A percentile compares a stretch with the other conserved stretches of the same genome.
Conservation (phyloP, 1,140 invertebrate genomes). For the Zaprionus kolodkinae region DNA sequence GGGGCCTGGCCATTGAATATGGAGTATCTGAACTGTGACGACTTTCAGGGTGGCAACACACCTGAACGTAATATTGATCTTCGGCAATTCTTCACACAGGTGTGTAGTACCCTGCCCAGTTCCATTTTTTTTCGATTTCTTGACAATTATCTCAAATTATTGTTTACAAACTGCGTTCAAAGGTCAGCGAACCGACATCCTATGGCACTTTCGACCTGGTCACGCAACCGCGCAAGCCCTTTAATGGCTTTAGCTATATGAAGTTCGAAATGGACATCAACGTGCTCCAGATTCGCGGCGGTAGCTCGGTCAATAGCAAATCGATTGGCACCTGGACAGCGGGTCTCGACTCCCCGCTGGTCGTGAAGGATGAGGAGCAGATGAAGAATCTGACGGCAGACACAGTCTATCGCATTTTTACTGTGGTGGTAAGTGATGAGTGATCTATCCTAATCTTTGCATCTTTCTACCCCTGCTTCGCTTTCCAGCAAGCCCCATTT, state of each 20-base stretch:
- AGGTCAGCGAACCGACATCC: constrained; percentile 87
- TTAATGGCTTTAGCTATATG: constrained; percentile 90
- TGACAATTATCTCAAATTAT: constrained; percentile 69
- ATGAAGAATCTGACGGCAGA: constrained; percentile 91
- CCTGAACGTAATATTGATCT: constrained; percentile 88
- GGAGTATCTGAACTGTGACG: constrained; percentile 90
- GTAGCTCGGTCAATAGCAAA: constrained; percentile 87
- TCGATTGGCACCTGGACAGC: constrained; percentile 89
- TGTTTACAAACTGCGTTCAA: constrained; percentile 36
- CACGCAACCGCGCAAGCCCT: constrained; percentile 83
- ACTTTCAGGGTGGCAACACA: constrained; percentile 90
- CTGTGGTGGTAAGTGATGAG: constrained; percentile 87
- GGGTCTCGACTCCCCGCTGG: constrained; percentile 87
- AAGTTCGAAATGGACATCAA: constrained; percentile 89
- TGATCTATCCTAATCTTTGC: neutral
- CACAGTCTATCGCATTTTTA: constrained; percentile 92
- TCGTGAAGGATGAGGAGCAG: constrained; percentile 87
- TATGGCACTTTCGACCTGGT: constrained; percentile 87
- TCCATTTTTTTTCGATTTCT: neutral
- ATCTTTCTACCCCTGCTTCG: neutral
- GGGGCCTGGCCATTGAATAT: constrained; percentile 89
- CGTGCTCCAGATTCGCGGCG: constrained; percentile 88
- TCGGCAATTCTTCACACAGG: constrained; percentile 85
- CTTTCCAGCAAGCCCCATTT: constrained; percentile 92
- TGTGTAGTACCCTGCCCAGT: constrained; percentile 68